A percentile compares a stretch with the other conserved stretches of the same genome.
Evolutionary conservation across 1,140 invertebrate genomes (phyloP).

Genomic region (Leguminivora glycinivorella): DNA sequence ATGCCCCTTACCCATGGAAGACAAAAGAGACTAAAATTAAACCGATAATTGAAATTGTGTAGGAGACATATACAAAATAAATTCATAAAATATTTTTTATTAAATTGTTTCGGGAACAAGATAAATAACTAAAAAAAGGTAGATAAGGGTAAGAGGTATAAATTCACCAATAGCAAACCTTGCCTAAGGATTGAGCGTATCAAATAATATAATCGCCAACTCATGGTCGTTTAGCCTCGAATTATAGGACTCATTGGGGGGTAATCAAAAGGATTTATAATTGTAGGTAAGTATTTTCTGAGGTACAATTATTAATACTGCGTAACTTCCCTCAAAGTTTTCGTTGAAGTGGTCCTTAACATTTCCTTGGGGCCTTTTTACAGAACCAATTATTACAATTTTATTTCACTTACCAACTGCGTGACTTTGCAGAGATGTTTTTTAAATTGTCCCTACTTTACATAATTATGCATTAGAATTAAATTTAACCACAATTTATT

Average conservation of each 20-base stretch:
- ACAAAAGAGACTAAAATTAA: too few relatives aligned
- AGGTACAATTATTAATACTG: conserved; percentile 22
- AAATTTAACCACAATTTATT: too few relatives aligned
- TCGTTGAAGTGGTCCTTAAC: conserved; percentile 15
- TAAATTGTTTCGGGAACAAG: not conserved
- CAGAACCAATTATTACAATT: not conserved
- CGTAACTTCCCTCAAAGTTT: not conserved
- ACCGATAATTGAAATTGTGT: too few relatives aligned
- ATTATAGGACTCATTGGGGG: not conserved
- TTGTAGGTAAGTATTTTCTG: not conserved
- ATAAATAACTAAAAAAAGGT: not conserved
- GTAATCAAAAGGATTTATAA: conserved; percentile 5
- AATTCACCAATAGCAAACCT: not conserved
- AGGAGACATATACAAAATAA: too few relatives aligned
- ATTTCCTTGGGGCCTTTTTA: not conserved
- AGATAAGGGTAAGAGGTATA: not conserved
- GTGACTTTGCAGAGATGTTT: not conserved
- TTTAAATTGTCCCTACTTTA: not conserved
- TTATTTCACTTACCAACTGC: not conserved
- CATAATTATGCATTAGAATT: too few relatives aligned
- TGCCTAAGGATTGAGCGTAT: not conserved
- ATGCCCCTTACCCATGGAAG: too few relatives aligned
- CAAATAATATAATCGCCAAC: not conserved
- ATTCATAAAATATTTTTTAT: not conserved
- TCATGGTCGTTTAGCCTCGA: not conserved